Conservation (phyloP, 2,888 invertebrate species). For the Heliconius sara region DNA sequence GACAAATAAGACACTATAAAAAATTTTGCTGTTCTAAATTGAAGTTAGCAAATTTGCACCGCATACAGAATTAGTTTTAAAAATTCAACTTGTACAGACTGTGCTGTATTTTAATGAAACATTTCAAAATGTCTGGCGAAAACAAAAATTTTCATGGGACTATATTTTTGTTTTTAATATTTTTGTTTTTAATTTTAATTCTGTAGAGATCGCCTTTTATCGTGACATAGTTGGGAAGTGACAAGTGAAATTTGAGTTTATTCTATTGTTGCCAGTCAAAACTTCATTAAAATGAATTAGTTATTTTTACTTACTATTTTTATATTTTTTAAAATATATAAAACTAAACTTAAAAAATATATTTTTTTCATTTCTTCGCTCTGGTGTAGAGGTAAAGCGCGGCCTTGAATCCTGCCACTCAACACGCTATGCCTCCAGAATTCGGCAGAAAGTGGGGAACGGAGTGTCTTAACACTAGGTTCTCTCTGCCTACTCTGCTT, state of each 20-base stretch:
- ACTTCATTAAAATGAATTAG: neutral
- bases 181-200: neutral
- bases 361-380: too few species aligned
- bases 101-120: neutral
- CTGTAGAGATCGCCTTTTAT: neutral
- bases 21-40: neutral
- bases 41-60: neutral
- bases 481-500: too few species aligned
- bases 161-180: neutral
- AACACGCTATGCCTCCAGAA: too few species aligned
- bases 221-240: slow-evolving; percentile 10
- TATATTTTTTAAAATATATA: too few species aligned
- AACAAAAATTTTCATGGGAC: neutral
- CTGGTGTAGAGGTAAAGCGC: too few species aligned
- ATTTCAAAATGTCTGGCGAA: neutral
- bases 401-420: too few species aligned
- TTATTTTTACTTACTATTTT: neutral
- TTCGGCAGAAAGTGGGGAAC: too few species aligned
- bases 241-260: neutral
- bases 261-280: neutral
- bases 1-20: neutral
- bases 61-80: slow-evolving; percentile 68
- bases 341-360: too few species aligned
- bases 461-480: too few species aligned
- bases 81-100: slow-evolving; percentile 44